Evolutionary conservation across 2,888 invertebrate species (phyloP), one percentile per base, ranked within the genome.

Genomic region (Drosophila heteroneura): DNA sequence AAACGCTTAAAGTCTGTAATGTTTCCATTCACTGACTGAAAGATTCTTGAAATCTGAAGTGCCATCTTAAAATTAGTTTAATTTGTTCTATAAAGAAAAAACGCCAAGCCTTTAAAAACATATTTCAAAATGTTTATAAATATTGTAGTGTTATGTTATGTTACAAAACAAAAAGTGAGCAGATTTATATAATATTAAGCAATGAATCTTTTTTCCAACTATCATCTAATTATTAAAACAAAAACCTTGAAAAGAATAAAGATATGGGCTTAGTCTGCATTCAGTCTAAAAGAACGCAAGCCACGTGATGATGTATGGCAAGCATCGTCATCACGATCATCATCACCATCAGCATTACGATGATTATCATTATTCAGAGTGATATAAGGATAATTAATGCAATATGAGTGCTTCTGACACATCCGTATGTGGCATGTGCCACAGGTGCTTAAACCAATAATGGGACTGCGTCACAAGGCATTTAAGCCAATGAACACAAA

Each of bases 391-490:
- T 91, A 92, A 92, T 92, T 92, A 92, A 93, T 92, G 87, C 82
- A 83, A 82, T 79, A 47, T 65, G 63, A 65, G 74, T 78, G 76
- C 69, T 73, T 75, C 71, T 73, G 84, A 83, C 82, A 83, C 70
- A 78, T 63, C 70, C 67, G 59, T 59, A 76, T 76, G 80, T 82
- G 67, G 68, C 90, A 85, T 90, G 88, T 91, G 93, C 93, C 93
- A 93, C 93, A 93, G 93, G 93, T 93, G 93, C 92, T 89, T 91
- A 77, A 85, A 82, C 81, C 91, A 85, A 90, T 84, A 81, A 83
- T 84, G 78, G 69, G 69, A 82, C 75, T 68, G 79, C 76, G 74
- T 74, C 76, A 67, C 79, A 82, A 82, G 67, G 75, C 76, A 79
- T 80, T 76, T 86, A 81, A 82, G 76, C 85, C 85, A 85, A 84